Evolutionary conservation across 2,888 invertebrate genomes (phyloP).

Genomic region (Miltochrista miniata): DNA sequence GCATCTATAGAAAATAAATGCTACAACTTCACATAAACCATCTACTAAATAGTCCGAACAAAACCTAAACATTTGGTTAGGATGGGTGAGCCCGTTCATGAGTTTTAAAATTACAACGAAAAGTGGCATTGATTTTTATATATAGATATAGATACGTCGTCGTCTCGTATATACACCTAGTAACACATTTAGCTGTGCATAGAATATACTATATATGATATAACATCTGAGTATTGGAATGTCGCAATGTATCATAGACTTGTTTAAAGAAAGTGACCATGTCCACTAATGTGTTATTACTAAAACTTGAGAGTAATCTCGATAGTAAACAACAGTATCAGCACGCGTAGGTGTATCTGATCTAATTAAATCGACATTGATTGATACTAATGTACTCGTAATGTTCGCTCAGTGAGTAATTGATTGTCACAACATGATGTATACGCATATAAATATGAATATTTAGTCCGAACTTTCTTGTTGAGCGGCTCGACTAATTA

Average conservation of each 20-base stretch:
- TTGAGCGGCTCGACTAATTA: conserved; percentile 13
- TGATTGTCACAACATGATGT: conserved; percentile 77
- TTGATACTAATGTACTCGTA: conserved; percentile 78
- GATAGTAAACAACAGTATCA: conserved; percentile 36
- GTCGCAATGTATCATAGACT: neutral
- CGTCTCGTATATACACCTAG: too few species aligned
- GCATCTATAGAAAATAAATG: too few species aligned
- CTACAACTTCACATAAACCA: too few species aligned
- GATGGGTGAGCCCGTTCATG: too few species aligned
- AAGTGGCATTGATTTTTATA: too few species aligned
- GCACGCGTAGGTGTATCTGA: conserved; percentile 73
- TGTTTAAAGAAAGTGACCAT: neutral
- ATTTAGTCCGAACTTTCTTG: conserved; percentile 31
- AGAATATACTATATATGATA: too few species aligned
- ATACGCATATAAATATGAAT: conserved; percentile 49
- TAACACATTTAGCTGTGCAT: too few species aligned
- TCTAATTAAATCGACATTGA: conserved; percentile 82
- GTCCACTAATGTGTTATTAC: neutral
- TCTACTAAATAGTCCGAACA: too few species aligned
- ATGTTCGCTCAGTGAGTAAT: conserved; percentile 70
- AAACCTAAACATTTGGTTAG: too few species aligned
- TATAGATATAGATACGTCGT: too few species aligned
- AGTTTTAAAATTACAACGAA: too few species aligned
- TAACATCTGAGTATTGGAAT: neutral
- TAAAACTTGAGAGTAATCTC: conserved; percentile 4